These are phyloP conservation scores for Labrus mixtus DNA, from an alignment of 2,113 vertebrate genomes.

Conservation along the genomic window DNA sequence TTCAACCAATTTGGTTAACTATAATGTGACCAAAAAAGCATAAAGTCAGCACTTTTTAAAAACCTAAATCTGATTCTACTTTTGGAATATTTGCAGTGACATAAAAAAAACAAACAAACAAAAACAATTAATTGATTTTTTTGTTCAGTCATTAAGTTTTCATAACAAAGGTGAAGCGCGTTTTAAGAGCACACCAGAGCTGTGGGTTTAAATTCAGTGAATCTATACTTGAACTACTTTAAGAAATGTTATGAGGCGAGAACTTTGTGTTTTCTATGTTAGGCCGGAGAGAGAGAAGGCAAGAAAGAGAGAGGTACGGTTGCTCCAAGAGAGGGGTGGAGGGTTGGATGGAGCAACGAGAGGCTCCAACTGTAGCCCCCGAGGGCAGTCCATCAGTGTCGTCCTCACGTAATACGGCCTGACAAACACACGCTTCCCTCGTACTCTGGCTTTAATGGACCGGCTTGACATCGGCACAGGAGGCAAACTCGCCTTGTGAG, in stretches of 20 bases:
- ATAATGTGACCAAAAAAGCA: too few species aligned
- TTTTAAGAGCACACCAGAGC: too few species aligned
- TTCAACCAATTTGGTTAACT: too few species aligned
- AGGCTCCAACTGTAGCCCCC: slow-evolving; percentile 57
- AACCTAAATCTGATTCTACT: too few species aligned
- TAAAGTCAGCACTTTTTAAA: too few species aligned
- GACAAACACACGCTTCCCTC: slow-evolving; percentile 69
- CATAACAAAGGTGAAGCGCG: too few species aligned
- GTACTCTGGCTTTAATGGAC: slow-evolving; percentile 66
- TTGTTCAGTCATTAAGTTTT: too few species aligned
- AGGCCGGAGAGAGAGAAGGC: background rate
- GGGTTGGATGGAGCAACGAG: slow-evolving; percentile 27
- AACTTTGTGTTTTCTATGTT: slow-evolving; percentile 1
- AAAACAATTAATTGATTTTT: too few species aligned
- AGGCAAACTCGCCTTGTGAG: slow-evolving; percentile 43
- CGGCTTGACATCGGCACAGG: slow-evolving; percentile 61
- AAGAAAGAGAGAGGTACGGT: slow-evolving; percentile 1
- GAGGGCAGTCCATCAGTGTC: slow-evolving; percentile 66
- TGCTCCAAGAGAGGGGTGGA: slow-evolving; percentile 26
- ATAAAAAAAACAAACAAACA: too few species aligned
- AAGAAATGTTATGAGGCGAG: background rate
- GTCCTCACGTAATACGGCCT: slow-evolving; percentile 52
- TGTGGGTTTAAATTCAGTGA: too few species aligned
- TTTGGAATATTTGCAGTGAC: too few species aligned
- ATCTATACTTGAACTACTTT: too few species aligned